A percentile compares a stretch with the other conserved stretches of the same genome.
phyloP scores from a whole-genome alignment of 1,140 invertebrate species.

The Telenomus remus region DNA sequence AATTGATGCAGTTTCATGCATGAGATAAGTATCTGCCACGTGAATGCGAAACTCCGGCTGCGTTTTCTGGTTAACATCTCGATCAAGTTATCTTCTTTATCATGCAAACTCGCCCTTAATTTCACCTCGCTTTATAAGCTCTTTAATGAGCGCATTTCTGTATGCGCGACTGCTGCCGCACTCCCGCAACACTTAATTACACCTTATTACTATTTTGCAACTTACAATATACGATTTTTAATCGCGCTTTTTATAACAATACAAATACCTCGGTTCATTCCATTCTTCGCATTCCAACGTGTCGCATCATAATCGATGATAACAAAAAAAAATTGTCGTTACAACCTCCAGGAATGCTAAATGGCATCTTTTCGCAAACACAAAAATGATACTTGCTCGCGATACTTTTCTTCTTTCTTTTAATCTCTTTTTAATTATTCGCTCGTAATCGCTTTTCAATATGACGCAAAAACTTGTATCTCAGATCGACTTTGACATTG shows the following conservation, averaged over 20 bases:
- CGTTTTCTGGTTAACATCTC: conserved; percentile 51
- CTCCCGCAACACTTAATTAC: conserved; percentile 49
- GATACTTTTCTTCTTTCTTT: too few species aligned
- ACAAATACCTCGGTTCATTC: conserved; percentile 13
- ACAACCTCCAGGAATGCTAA: too few species aligned
- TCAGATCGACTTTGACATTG: too few species aligned
- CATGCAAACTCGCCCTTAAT: conserved; percentile 56
- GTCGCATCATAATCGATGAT: conserved; percentile 6
- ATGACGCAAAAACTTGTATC: too few species aligned
- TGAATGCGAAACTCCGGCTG: conserved; percentile 44
- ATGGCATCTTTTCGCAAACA: too few species aligned
- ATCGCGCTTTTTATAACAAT: conserved; percentile 18
- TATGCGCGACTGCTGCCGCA: conserved; percentile 32
- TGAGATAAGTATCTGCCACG: conserved; percentile 51
- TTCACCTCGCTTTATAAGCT: conserved; percentile 38
- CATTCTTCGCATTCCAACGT: too few species aligned
- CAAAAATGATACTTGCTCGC: too few species aligned
- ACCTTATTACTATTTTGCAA: conserved; percentile 36
- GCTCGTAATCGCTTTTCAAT: too few species aligned
- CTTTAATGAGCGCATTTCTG: conserved; percentile 51
- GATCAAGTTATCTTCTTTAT: conserved; percentile 55
- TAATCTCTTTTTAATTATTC: too few species aligned
- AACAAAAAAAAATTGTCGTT: conserved; percentile 3
- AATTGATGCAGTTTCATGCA: conserved; percentile 44
- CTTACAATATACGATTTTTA: conserved; percentile 29